Conservation (phyloP, 92 coral and sea anemone species). For the Pocillopora grandis region DNA sequence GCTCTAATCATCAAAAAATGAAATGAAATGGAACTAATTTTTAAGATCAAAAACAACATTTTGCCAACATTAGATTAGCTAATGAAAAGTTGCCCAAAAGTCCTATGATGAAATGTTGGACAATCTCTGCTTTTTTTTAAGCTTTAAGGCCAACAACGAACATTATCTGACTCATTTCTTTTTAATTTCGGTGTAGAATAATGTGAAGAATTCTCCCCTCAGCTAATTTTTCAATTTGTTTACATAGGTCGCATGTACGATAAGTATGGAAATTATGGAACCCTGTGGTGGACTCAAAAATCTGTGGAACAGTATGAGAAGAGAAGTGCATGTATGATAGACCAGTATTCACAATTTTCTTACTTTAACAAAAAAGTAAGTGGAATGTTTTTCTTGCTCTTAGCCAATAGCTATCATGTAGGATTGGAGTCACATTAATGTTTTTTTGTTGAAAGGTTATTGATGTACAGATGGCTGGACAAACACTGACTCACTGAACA, state of each 20-base stretch:
- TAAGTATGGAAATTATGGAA: slow-evolving; percentile 81
- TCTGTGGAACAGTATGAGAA: slow-evolving; percentile 66
- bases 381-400: neutral
- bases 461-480: no score
- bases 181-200: neutral
- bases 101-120: no score
- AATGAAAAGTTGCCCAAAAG: no score
- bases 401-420: neutral
- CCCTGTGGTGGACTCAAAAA: slow-evolving; percentile 80
- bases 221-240: neutral
- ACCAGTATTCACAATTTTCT: slow-evolving; percentile 67
- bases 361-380: slow-evolving; percentile 78
- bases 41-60: no score
- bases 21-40: no score
- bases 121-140: no score
- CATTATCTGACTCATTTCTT: neutral
- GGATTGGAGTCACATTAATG: no score
- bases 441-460: no score
- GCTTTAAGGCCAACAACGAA: no score
- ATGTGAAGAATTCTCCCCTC: neutral
- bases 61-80: no score
- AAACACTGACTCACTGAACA: no score
- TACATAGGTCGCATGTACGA: slow-evolving; percentile 77
- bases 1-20: no score
- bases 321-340: slow-evolving; percentile 68